These are phyloP conservation scores for Alethe diademata DNA, from an alignment of 2,113 vertebrate genomes.

Conservation along the genomic window DNA sequence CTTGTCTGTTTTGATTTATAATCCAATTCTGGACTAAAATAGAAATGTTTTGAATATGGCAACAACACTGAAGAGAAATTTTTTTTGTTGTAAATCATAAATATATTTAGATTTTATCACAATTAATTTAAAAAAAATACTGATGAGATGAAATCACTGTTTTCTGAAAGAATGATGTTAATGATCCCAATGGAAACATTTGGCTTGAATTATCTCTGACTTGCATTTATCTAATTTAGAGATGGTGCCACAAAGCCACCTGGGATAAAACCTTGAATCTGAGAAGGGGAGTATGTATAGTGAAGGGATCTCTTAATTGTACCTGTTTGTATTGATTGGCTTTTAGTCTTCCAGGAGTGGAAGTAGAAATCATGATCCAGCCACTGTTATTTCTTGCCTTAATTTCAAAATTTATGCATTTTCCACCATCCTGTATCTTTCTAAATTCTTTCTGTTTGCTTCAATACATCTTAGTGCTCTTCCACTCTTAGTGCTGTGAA, in stretches of 20 bases:
- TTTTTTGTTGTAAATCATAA: neutral
- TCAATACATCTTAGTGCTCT: neutral
- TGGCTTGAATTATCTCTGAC: conserved; percentile 8
- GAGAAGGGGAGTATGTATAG: neutral
- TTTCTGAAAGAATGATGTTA: neutral
- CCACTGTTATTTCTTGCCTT: neutral
- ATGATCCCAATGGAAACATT: neutral
- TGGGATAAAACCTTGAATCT: neutral
- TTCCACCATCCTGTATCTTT: neutral
- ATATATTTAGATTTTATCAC: neutral
- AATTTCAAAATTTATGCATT: neutral
- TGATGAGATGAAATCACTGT: neutral
- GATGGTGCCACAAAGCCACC: neutral
- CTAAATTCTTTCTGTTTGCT: neutral
- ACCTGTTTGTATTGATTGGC: neutral
- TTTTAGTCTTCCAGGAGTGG: neutral
- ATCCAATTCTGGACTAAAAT: neutral
- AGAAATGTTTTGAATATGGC: neutral
- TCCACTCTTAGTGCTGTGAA: neutral
- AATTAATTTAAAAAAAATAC: neutral
- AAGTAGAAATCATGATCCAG: neutral
- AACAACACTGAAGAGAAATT: neutral
- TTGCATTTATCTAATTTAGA: neutral
- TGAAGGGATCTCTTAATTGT: neutral
- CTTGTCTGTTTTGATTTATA: conserved; percentile 14